Percentiles rank a stretch among this genome's conserved stretches.
Evolutionary conservation across 2,888 invertebrate genomes (phyloP).

Genomic region (Microplitis deprimator): DNA sequence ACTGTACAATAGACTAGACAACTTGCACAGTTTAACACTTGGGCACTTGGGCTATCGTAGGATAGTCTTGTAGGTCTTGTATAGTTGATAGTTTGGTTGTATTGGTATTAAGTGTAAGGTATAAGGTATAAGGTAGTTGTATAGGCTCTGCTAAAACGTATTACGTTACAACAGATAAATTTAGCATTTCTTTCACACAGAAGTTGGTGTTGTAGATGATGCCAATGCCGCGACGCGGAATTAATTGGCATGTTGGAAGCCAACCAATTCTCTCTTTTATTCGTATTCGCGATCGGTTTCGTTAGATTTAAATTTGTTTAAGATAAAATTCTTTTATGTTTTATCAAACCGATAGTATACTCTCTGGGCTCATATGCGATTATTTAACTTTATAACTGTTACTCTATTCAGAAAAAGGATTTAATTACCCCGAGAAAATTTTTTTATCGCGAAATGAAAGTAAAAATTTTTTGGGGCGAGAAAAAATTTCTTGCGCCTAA

Average conservation of each 20-base stretch:
- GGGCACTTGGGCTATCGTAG: too few species aligned
- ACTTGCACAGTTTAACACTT: too few species aligned
- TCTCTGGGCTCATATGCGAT: too few species aligned
- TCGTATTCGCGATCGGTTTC: conserved; percentile 4
- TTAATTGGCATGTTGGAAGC: conserved; percentile 67
- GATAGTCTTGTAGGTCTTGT: too few species aligned
- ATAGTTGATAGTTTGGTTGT: too few species aligned
- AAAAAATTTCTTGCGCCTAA: too few species aligned
- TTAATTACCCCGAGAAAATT: too few species aligned
- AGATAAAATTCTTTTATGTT: conserved; percentile 18
- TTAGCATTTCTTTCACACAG: conserved; percentile 69
- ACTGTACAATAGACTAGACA: conserved; percentile 11
- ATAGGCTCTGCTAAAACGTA: conserved; percentile 51
- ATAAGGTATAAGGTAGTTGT: not conserved
- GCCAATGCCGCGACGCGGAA: conserved; percentile 68
- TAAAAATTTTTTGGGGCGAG: too few species aligned
- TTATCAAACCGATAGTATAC: conserved; percentile 38
- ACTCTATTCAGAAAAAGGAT: too few species aligned
- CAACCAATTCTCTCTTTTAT: conserved; percentile 58
- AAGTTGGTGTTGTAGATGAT: conserved; percentile 62
- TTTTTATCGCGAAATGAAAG: too few species aligned
- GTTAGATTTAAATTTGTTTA: conserved; percentile 5
- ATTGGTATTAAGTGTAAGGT: conserved; percentile 19
- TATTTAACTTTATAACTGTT: too few species aligned
- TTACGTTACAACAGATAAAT: conserved; percentile 71